A percentile compares a stretch with the other conserved stretches of the same genome.
Conservation (phyloP, 2,888 invertebrate species). For the Apantesis nais region DNA sequence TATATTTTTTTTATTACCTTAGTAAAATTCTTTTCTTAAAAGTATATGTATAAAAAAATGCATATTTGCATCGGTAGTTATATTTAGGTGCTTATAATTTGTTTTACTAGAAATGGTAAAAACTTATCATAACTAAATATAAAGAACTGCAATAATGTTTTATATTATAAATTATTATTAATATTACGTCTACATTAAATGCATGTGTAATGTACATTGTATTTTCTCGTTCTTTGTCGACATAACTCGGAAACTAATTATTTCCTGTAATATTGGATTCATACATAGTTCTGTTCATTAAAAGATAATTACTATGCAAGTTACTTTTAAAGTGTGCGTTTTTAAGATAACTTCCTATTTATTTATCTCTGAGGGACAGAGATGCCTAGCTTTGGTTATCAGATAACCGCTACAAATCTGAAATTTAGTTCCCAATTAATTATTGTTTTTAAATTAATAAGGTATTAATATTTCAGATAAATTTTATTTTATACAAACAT, state of each 20-base stretch:
- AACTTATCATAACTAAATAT: neutral
- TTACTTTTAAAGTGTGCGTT: conserved; percentile 30
- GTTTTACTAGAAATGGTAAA: neutral
- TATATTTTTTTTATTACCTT: too few relatives aligned
- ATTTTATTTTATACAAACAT: neutral
- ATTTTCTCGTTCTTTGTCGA: conserved; percentile 17
- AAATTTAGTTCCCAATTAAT: neutral
- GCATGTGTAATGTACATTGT: neutral
- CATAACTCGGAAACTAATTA: conserved; percentile 42
- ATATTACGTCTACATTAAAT: neutral
- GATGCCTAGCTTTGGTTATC: conserved; percentile 22
- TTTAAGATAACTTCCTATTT: conserved; percentile 44
- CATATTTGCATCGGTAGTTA: neutral
- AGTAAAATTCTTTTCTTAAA: too few relatives aligned
- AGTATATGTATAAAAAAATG: neutral
- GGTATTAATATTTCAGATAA: neutral
- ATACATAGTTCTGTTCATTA: conserved; percentile 37
- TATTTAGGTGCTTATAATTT: neutral
- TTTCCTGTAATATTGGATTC: conserved; percentile 44
- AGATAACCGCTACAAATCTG: conserved; percentile 37
- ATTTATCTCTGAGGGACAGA: conserved; percentile 28
- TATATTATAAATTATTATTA: neutral
- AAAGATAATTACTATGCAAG: conserved; percentile 41
- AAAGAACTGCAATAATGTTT: neutral
- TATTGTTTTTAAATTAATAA: neutral